phyloP scores from a whole-genome alignment of 2,888 invertebrate genomes.

The Suillia variegata region DNA sequence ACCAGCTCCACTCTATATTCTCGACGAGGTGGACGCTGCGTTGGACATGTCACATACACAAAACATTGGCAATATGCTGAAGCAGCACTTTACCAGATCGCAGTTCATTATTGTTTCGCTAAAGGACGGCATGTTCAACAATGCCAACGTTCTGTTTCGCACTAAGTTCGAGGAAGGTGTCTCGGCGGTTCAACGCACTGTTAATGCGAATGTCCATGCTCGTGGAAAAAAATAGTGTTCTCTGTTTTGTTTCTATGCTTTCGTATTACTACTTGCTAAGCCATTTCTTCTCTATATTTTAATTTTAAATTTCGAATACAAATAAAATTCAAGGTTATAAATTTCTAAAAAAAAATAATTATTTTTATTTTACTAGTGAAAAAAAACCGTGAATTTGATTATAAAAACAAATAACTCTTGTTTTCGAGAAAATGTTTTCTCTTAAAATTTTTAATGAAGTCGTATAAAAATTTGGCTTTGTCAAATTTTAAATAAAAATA shows the following conservation, averaged over 20 bases:
- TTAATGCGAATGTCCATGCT: slow-evolving; percentile 34
- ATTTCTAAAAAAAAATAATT: too few species aligned
- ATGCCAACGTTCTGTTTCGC: slow-evolving; percentile 95
- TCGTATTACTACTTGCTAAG: too few species aligned
- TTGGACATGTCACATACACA: slow-evolving; percentile 97
- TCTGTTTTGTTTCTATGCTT: too few species aligned
- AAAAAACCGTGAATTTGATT: too few species aligned
- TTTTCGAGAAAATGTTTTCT: neutral
- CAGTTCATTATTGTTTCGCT: slow-evolving; percentile 98
- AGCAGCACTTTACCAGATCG: slow-evolving; percentile 85
- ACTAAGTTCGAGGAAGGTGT: slow-evolving; percentile 95
- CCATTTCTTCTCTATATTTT: too few species aligned
- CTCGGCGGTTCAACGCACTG: slow-evolving; percentile 80
- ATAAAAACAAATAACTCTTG: too few species aligned
- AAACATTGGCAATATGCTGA: slow-evolving; percentile 96
- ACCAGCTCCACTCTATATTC: slow-evolving; percentile 96
- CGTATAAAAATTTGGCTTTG: too few species aligned
- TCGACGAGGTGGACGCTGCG: slow-evolving; percentile 99
- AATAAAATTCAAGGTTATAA: too few species aligned
- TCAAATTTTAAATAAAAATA: too few species aligned
- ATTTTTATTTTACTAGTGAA: too few species aligned
- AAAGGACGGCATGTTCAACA: slow-evolving; percentile 99
- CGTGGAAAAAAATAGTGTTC: too few species aligned
- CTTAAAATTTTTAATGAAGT: neutral
- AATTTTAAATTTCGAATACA: too few species aligned